Evolutionary conservation across 1,140 invertebrate species (phyloP), one percentile per base, ranked within the genome.

Genomic region (Microplitis demolitor): DNA sequence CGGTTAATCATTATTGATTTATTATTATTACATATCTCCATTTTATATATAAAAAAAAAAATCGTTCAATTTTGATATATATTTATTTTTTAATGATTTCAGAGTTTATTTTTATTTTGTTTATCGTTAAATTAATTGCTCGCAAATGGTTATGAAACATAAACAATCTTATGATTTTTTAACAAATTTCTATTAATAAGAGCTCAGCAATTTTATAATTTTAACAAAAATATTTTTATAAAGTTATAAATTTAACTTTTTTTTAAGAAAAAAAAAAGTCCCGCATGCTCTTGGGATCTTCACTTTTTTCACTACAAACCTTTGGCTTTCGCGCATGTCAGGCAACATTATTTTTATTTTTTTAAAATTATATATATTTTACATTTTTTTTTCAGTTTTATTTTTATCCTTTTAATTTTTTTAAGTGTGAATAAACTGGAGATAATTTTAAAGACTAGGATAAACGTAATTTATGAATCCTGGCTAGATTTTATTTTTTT

Each of bases 281-380:
- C 79, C 76, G 85, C 85, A 87, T 87, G 85, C 81, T 83, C 85
- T 82, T 84, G 80, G 83, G 80, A 78, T 81, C 80, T 82, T 84
- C 79, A 77, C 84, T 78, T 84, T 82, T 84, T 78, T 86, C 78
- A 84, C 80, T 82, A 85, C 78, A 81, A 79, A 83, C 79, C 81
- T 82, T 84, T 74, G 81, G 80, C 85, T 85, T 74, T 81, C 77
- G 81, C 82, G 84, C 84, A 85, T 85, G 83, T 80, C 80, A 81
- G 71, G 77, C 66, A 81, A 5, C 37, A 39, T 39, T 39, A 80
- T 72, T 76, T 84, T 79, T 79, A 35, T 72, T 71, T 60, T 63
- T 66, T 63, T 75, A 71, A 24, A 63, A 73, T 66, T 75, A 73
- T 70, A 76, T 72, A 58, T 50, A 69, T 73, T 53, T 4, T 14